Percentiles rank a stretch among this genome's conserved stretches.
These are phyloP conservation scores for Aricia artaxerxes DNA, from an alignment of 2,888 invertebrate species.

Conservation along the genomic window DNA sequence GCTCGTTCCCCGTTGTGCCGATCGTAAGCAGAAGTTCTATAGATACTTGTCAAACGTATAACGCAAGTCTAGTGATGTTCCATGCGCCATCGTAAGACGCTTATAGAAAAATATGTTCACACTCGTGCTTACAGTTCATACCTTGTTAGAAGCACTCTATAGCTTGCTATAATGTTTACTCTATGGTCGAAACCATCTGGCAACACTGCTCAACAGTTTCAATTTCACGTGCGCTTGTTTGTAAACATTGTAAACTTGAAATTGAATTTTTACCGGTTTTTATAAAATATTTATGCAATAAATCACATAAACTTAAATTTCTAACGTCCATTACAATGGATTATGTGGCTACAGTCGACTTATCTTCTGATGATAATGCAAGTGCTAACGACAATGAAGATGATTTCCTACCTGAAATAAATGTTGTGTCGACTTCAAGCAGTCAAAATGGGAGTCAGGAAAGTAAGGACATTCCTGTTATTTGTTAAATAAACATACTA, in stretches of 20 bases:
- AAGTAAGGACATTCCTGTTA: neutral
- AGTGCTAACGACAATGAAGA: neutral
- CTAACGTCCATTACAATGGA: neutral
- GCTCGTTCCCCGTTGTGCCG: no score
- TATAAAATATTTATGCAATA: neutral
- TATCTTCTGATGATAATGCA: constrained; percentile 9
- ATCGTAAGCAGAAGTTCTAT: no score
- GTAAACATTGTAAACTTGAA: neutral
- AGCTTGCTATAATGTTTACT: no score
- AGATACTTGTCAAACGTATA: no score
- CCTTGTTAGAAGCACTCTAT: no score
- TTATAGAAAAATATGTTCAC: no score
- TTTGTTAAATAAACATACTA: neutral
- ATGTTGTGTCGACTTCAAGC: constrained; percentile 1
- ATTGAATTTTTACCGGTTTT: neutral
- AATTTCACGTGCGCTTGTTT: neutral
- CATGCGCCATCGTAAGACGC: no score
- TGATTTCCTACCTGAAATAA: neutral
- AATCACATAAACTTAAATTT: neutral
- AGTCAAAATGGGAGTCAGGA: constrained; percentile 17
- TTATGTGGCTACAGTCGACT: constrained; percentile 1
- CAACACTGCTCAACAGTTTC: no score
- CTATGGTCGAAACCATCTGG: no score
- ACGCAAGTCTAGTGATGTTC: no score
- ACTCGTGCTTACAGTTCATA: no score